These are phyloP conservation scores for Crypturellus tataupa DNA, from an alignment of 2,797 vertebrate genomes.

Conservation along the genomic window DNA sequence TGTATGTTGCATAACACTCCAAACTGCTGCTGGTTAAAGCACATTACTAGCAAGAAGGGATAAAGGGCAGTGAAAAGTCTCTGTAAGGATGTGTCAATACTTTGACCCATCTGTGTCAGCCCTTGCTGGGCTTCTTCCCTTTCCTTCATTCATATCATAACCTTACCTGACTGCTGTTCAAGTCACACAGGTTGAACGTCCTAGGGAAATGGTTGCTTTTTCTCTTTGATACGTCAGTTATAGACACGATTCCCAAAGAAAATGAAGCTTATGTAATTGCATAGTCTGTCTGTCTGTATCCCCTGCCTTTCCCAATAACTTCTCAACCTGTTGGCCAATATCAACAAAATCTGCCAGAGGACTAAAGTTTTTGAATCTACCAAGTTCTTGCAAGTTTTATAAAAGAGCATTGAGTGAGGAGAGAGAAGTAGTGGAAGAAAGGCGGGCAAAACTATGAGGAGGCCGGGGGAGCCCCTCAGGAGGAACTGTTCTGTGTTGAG, in stretches of 20 bases:
- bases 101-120: fast-evolving
- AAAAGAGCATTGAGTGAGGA: background rate
- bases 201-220: background rate
- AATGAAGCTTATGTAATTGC: background rate
- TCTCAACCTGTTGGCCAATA: background rate
- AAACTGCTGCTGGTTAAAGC: slow-evolving; percentile 17
- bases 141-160: fast-evolving
- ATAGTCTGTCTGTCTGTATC: fast-evolving
- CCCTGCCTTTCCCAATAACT: background rate
- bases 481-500: background rate
- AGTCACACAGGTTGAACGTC: background rate
- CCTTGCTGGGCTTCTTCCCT: slow-evolving; percentile 43
- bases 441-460: background rate
- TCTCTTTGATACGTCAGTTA: background rate
- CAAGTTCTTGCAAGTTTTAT: background rate
- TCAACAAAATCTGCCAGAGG: background rate
- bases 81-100: background rate
- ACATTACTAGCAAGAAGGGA: background rate
- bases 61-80: slow-evolving; percentile 46
- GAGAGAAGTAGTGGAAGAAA: background rate
- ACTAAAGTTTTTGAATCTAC: background rate
- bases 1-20: slow-evolving; percentile 37
- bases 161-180: slow-evolving; percentile 17
- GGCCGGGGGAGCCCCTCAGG: background rate
- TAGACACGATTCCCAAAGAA: background rate